Conservation (phyloP, 1,140 invertebrate genomes). For the Drosophila nigrodunni region DNA sequence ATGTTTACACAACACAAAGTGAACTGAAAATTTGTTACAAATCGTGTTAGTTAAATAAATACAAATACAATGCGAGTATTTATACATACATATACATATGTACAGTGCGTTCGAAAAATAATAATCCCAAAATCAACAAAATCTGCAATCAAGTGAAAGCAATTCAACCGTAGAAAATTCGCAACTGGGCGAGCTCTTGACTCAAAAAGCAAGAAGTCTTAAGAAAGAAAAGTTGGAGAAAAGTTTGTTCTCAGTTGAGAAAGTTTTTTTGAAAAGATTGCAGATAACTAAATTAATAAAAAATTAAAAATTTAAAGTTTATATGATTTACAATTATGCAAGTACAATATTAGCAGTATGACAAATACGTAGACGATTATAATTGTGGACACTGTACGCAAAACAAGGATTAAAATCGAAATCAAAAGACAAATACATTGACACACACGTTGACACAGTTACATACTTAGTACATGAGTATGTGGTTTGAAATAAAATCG, state of each 20-base stretch:
- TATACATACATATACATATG: constrained; percentile 24
- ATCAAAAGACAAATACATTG: constrained; percentile 13
- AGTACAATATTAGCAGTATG: constrained; percentile 19
- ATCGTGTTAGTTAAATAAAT: background rate
- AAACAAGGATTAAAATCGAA: constrained; percentile 12
- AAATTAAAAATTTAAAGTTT: background rate
- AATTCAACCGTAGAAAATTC: background rate
- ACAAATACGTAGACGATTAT: constrained; percentile 16
- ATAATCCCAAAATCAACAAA: background rate
- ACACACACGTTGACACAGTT: constrained; percentile 29
- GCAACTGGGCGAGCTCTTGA: background rate
- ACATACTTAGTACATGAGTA: constrained; percentile 38
- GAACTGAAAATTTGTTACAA: constrained; percentile 1
- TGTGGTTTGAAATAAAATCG: constrained; percentile 21
- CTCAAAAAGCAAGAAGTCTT: too few species aligned
- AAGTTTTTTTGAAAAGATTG: too few species aligned
- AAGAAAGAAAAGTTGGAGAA: background rate
- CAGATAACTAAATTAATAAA: background rate
- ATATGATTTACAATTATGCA: constrained; percentile 18
- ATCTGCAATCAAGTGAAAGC: constrained; percentile 11
- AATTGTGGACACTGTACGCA: background rate
- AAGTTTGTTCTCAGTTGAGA: too few species aligned
- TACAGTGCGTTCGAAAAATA: constrained; percentile 22
- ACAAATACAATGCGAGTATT: constrained; percentile 27
- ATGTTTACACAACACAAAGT: constrained; percentile 27